Evolutionary conservation across 2,888 invertebrate species (phyloP).

Genomic region (Luperina testacea): DNA sequence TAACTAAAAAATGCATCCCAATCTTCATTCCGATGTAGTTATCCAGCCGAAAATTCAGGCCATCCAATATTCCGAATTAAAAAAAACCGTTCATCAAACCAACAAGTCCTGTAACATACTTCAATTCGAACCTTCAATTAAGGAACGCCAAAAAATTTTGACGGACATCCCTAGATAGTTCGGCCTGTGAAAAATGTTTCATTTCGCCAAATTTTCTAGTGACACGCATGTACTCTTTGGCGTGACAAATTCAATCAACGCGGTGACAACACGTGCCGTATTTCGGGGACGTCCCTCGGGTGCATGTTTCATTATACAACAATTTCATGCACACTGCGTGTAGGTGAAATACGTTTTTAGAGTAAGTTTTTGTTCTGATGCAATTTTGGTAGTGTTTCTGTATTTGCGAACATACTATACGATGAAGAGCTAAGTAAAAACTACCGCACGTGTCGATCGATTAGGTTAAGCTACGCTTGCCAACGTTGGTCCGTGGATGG

Average conservation of each 20-base stretch:
- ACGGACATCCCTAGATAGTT: conserved; percentile 32
- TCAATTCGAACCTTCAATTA: conserved; percentile 45
- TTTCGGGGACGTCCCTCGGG: conserved; percentile 56
- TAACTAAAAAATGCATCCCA: neutral
- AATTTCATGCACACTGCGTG: conserved; percentile 65
- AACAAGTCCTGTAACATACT: conserved; percentile 28
- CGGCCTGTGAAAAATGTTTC: conserved; percentile 55
- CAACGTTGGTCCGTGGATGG: neutral
- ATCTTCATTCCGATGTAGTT: neutral
- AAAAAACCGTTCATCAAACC: conserved; percentile 6
- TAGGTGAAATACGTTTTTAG: conserved; percentile 54
- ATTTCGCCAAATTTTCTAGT: conserved; percentile 62
- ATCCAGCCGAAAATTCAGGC: neutral
- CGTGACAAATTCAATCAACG: conserved; percentile 73
- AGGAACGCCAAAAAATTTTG: conserved; percentile 32
- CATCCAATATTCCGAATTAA: neutral
- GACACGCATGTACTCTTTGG: conserved; percentile 58
- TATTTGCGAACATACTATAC: neutral
- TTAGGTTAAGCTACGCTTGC: neutral
- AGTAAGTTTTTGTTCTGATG: conserved; percentile 32
- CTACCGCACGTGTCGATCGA: neutral
- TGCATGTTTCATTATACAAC: conserved; percentile 65
- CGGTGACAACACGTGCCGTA: conserved; percentile 65
- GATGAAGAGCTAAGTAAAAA: neutral
- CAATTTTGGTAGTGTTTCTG: conserved; percentile 39